Evolutionary conservation across 92 coral and sea anemone species (phyloP).

Genomic region (Muricea muricata): DNA sequence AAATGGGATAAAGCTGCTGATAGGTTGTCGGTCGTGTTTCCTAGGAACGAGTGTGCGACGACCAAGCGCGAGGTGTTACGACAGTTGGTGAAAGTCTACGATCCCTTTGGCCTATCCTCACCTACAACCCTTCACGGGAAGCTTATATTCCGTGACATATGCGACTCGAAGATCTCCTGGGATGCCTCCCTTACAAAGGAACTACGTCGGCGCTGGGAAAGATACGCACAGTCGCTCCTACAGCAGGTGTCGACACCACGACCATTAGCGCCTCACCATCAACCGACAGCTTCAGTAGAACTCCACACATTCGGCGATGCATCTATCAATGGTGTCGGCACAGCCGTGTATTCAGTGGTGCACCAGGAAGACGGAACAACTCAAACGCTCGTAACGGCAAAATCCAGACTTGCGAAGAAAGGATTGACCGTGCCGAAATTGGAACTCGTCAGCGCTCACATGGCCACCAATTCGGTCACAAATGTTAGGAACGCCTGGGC

Average conservation of each 20-base stretch:
- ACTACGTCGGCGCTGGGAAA: not conserved
- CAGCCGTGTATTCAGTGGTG: too few relatives aligned
- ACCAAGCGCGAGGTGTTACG: not conserved
- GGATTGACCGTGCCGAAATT: too few relatives aligned
- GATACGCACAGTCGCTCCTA: not conserved
- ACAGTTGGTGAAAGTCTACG: not conserved
- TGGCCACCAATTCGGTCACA: too few relatives aligned
- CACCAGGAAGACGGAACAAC: too few relatives aligned
- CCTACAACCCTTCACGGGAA: not conserved
- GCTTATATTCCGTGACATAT: not conserved
- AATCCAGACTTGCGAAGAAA: too few relatives aligned
- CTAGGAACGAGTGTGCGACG: not conserved
- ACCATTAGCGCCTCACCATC: not conserved
- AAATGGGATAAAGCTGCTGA: conserved; percentile 42
- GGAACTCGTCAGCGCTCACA: too few relatives aligned
- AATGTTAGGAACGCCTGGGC: too few relatives aligned
- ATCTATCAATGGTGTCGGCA: too few relatives aligned
- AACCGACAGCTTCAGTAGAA: not conserved
- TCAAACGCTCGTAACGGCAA: too few relatives aligned
- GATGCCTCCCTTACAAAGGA: not conserved
- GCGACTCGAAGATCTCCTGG: too few relatives aligned
- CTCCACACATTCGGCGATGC: too few relatives aligned
- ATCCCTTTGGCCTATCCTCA: not conserved
- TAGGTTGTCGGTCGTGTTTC: conserved; percentile 12
- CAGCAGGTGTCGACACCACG: not conserved